phyloP scores from a whole-genome alignment of 2,797 vertebrate genomes.

The Rallus crepitans region DNA sequence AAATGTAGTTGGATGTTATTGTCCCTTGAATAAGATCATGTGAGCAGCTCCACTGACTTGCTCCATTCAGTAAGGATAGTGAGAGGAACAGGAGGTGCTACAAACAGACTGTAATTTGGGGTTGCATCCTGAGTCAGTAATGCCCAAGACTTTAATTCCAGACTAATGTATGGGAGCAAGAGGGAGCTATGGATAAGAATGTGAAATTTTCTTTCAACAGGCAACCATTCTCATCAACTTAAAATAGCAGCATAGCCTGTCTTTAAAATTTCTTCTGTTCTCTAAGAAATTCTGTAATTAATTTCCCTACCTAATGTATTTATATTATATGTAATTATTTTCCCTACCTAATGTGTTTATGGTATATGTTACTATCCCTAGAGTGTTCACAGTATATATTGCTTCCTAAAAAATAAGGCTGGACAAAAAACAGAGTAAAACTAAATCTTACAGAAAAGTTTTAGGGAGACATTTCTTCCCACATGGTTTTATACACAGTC shows the following conservation, averaged over 20 bases:
- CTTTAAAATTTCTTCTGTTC: background rate
- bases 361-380: background rate
- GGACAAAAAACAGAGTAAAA: background rate
- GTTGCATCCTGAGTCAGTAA: background rate
- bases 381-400: background rate
- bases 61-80: background rate
- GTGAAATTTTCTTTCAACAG: background rate
- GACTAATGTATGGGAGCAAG: background rate
- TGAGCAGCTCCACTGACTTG: background rate
- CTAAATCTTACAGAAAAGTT: background rate
- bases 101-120: background rate
- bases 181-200: background rate
- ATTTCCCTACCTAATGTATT: background rate
- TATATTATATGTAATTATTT: background rate
- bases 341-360: background rate
- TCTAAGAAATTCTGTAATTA: background rate
- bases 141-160: background rate
- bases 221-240: background rate
- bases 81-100: background rate
- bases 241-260: background rate
- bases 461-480: background rate
- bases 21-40: background rate
- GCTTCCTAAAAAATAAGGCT: background rate
- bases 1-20: background rate
- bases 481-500: background rate